A percentile compares a stretch with the other conserved stretches of the same genome.
These are phyloP conservation scores for rabbit (Oryctolagus cuniculus) DNA, from an alignment of 2,113 vertebrate genomes.

Conservation along the genomic window mOryCun1.1 NC_091435.1:84676501-84677000, in stretches of 20 bases:
- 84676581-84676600: background rate
- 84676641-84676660: no score
- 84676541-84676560: no score
- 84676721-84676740: background rate
- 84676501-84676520: no score
- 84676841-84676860: rapidly evolving
- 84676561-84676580: no score
- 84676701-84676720: background rate
- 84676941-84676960: background rate
- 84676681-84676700: background rate
- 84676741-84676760: background rate
- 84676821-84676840: no score
- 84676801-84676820: background rate
- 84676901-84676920: background rate
- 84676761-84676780: background rate
- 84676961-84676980: background rate
- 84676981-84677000: background rate
- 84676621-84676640: background rate
- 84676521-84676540: no score
- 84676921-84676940: background rate
- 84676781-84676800: no score
- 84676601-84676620: background rate
- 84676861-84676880: background rate
- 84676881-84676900: background rate
- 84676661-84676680: background rate